Base-by-base conservation (phyloP, 2,113 vertebrate species). In the Mirza zaza region DNA sequence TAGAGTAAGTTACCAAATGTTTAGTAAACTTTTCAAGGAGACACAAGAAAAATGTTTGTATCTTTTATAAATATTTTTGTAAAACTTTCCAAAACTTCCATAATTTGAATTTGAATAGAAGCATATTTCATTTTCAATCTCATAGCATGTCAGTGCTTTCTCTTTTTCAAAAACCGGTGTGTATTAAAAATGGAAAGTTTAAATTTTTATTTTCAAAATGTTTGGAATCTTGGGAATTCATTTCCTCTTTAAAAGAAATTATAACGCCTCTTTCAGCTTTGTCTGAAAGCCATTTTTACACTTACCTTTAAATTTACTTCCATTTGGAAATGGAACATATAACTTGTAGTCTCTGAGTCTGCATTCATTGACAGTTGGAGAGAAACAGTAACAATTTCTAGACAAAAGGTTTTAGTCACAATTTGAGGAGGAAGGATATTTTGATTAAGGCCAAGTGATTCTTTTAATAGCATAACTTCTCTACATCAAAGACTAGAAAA, bases 381-480 rank as follows among this genome's bases (percentile, higher is more conserved):
- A 96, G 67, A 95, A 94, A 67, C 5, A 83, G 17, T 77, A 48
- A 90, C 63, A 89, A 67, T 87, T 63, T 87, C 32, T 57, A 86
- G 21, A 92, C 52, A 87, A 67, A 90, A 93, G 27, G 8, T 65
- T 86, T 94, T 81, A 61, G 32, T 73, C 50, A 42, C 36, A 79
- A 61, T 75, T 52, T 95, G 59, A 94, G 55, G 32, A 86, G 7
- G 50, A 61, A 94, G 8, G 39, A 75, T 87, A 90, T 95, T 96
- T 96, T 82, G 39, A n/a, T 90, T 95, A 88, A 96, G 42, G 73
- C 89, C 85, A 90, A 96, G 77, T 92, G 84, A 82, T 81, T 88
- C 42, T 87, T 77, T 91, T 91, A 95, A 95, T 88, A 96, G 55
- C 17, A 82, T 45, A 92, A 90, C 34, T 84, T 97, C 32, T 96